Percentiles rank a stretch among this genome's conserved stretches.
These are phyloP conservation scores for Epinephelus cyanopodus DNA, from an alignment of 2,113 vertebrate species.

Conservation along the genomic window DNA sequence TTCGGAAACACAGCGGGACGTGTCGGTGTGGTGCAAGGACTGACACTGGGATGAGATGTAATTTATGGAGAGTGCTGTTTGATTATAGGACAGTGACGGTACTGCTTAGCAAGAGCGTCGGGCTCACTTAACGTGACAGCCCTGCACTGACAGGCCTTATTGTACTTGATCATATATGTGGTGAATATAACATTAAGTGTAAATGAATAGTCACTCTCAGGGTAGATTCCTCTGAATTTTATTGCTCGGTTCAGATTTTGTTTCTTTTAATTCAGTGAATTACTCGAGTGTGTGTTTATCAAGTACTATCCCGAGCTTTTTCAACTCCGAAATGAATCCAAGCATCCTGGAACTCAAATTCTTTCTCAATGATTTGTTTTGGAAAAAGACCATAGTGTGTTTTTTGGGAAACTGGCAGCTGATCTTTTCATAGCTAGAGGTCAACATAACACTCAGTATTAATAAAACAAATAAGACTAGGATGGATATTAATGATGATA, in stretches of 20 bases:
- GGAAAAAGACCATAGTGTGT: conserved; percentile 42
- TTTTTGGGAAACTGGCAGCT: conserved; percentile 57
- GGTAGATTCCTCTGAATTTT: conserved; percentile 21
- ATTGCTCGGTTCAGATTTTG: conserved; percentile 15
- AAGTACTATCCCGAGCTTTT: conserved; percentile 12
- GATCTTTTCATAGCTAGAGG: conserved; percentile 54
- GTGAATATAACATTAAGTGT: conserved; percentile 35
- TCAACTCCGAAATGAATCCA: conserved; percentile 38
- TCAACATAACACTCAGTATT: conserved; percentile 62
- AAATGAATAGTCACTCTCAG: conserved; percentile 13
- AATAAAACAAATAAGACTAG: conserved; percentile 61
- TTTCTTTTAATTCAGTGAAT: conserved; percentile 10
- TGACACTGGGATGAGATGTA: conserved; percentile 46
- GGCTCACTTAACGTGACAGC: conserved; percentile 23
- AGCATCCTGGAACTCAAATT: conserved; percentile 48
- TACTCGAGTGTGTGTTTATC: conserved; percentile 45
- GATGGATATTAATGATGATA: conserved; percentile 66
- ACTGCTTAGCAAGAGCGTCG: conserved; percentile 20
- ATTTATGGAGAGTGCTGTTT: conserved; percentile 52
- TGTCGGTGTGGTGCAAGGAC: conserved; percentile 41
- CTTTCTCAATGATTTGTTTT: conserved; percentile 45
- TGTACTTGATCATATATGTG: conserved; percentile 11
- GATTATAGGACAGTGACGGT: conserved; percentile 30
- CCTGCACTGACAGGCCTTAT: conserved; percentile 11
- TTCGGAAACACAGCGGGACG: conserved; percentile 48